Conservation (phyloP, 2,797 vertebrate species). For the Enteromius argenteus region DNA sequence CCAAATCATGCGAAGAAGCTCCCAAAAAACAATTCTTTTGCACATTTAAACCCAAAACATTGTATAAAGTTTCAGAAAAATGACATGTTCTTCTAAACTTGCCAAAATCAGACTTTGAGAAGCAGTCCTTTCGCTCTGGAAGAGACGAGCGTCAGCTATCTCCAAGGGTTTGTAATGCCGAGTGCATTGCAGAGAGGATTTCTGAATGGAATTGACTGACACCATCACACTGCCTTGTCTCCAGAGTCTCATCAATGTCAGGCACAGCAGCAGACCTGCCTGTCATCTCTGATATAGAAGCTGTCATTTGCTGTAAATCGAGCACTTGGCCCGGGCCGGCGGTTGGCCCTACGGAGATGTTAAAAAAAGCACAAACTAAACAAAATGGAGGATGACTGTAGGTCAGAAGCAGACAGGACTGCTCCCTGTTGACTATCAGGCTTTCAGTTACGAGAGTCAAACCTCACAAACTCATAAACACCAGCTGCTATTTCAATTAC, state of each 20-base stretch:
- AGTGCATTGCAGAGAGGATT: conserved; percentile 32
- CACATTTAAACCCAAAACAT: conserved; percentile 57
- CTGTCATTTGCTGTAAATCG: conserved; percentile 52
- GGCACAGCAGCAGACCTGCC: conserved; percentile 38
- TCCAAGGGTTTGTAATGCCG: conserved; percentile 41
- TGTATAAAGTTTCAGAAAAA: conserved; percentile 63
- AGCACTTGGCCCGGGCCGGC: conserved; percentile 32
- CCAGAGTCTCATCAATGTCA: conserved; percentile 58
- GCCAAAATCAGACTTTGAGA: conserved; percentile 52
- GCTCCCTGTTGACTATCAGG: conserved; percentile 39
- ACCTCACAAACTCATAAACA: conserved; percentile 73
- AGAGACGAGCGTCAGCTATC: conserved; percentile 12
- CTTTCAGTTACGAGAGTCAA: conserved; percentile 61
- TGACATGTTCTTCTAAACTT: conserved; percentile 55
- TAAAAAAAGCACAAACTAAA: conserved; percentile 47
- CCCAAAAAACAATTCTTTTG: conserved; percentile 51
- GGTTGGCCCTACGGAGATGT: conserved; percentile 41
- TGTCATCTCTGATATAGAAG: conserved; percentile 55
- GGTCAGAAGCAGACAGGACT: conserved; percentile 25
- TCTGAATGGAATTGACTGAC: conserved; percentile 49
- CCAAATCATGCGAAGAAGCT: conserved; percentile 52
- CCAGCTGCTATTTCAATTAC: conserved; percentile 78
- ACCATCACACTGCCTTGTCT: conserved; percentile 41
- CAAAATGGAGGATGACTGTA: conserved; percentile 32
- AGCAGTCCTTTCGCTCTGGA: conserved; percentile 35